Percentiles rank a stretch among this genome's conserved stretches.
Evolutionary conservation across 2,888 invertebrate genomes (phyloP).

Genomic region (Mechanitis messenoides): DNA sequence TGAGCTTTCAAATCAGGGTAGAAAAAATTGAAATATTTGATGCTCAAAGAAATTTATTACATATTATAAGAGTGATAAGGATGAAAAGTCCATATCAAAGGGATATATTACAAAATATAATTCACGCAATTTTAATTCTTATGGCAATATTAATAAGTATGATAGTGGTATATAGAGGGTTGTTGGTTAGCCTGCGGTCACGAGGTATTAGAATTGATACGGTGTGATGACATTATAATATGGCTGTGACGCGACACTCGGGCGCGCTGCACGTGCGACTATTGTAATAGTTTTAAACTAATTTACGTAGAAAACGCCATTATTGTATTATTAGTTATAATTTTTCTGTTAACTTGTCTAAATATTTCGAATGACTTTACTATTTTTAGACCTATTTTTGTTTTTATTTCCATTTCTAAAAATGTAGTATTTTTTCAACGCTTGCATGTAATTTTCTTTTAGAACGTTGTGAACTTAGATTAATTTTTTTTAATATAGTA

Average conservation of each 20-base stretch:
- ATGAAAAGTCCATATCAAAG: neutral
- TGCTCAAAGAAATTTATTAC: neutral
- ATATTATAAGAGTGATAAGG: neutral
- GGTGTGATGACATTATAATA: slow-evolving; percentile 64
- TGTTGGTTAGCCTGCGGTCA: slow-evolving; percentile 39
- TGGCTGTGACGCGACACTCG: slow-evolving; percentile 44
- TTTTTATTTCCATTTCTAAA: neutral
- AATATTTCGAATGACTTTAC: neutral
- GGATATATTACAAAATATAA: neutral
- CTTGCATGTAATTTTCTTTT: too few relatives aligned
- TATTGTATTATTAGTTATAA: slow-evolving; percentile 9
- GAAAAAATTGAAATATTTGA: too few relatives aligned
- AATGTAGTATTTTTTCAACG: neutral
- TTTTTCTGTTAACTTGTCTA: neutral
- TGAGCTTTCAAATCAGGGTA: too few relatives aligned
- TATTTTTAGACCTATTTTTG: neutral
- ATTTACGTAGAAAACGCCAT: slow-evolving; percentile 27
- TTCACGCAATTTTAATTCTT: slow-evolving; percentile 2
- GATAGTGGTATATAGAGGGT: neutral
- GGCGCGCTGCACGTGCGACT: slow-evolving; percentile 37
- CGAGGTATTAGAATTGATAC: slow-evolving; percentile 59
- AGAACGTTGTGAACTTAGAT: neutral
- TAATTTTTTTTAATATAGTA: neutral
- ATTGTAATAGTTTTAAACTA: slow-evolving; percentile 26
- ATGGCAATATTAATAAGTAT: neutral